phyloP scores from a whole-genome alignment of 2,888 invertebrate genomes.

The Latrodectus elegans region DNA sequence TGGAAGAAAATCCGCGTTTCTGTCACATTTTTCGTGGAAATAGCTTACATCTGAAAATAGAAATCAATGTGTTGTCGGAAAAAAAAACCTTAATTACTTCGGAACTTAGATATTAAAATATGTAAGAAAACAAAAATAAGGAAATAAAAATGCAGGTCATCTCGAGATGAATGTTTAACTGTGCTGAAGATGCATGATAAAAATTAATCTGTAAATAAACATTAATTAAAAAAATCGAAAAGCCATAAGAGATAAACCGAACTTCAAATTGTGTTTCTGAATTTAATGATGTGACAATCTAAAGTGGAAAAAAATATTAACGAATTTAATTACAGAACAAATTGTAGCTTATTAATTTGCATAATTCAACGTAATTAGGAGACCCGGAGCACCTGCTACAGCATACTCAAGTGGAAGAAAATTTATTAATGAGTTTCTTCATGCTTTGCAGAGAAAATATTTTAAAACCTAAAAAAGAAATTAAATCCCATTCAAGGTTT shows the following conservation, averaged over 20 bases:
- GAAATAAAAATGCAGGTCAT: too few relatives aligned
- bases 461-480: slow-evolving; percentile 17
- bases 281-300: not conserved
- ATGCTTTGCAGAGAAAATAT: slow-evolving; percentile 7
- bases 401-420: not conserved
- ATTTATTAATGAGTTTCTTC: slow-evolving; percentile 42
- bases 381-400: slow-evolving; percentile 11
- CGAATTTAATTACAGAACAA: slow-evolving; percentile 23
- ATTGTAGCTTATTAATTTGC: slow-evolving; percentile 12
- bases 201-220: too few relatives aligned
- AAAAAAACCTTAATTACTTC: too few relatives aligned
- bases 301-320: slow-evolving; percentile 14
- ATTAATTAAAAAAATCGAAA: not conserved
- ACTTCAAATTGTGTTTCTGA: not conserved
- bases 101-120: too few relatives aligned
- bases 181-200: too few relatives aligned
- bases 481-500: slow-evolving; percentile 3
- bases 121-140: too few relatives aligned
- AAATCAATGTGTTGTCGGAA: too few relatives aligned
- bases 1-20: too few relatives aligned
- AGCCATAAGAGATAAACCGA: not conserved
- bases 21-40: too few relatives aligned
- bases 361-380: slow-evolving; percentile 31
- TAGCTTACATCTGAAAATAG: too few relatives aligned
- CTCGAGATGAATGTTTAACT: too few relatives aligned